phyloP scores from a whole-genome alignment of 1,140 invertebrate species.

The Drosophila grimshawi region DNA sequence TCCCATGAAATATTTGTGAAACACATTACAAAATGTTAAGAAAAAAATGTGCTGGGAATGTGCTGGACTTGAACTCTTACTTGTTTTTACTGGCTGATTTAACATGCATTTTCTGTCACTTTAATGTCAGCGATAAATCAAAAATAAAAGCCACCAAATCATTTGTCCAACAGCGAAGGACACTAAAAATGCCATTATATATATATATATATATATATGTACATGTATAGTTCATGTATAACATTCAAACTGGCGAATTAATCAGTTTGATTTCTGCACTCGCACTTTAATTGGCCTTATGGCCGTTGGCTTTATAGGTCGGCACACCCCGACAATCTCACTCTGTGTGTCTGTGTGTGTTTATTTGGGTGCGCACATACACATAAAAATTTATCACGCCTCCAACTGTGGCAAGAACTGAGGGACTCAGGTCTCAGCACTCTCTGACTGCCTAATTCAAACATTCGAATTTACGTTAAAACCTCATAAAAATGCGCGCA shows the following conservation, averaged over 20 bases:
- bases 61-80: not conserved
- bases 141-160: constrained; percentile 6
- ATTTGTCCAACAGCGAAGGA: not conserved
- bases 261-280: constrained; percentile 51
- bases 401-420: constrained; percentile 32
- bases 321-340: constrained; percentile 12
- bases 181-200: constrained; percentile 11
- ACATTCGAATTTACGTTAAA: constrained; percentile 64
- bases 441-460: constrained; percentile 50
- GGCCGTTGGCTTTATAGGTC: not conserved
- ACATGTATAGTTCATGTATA: too few species aligned
- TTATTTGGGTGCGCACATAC: constrained; percentile 16
- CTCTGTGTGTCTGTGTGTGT: not conserved
- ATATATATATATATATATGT: not conserved
- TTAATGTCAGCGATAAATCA: constrained; percentile 10
- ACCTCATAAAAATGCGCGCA: constrained; percentile 62
- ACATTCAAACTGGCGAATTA: constrained; percentile 36
- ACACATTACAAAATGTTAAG: not conserved
- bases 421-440: constrained; percentile 4
- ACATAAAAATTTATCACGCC: constrained; percentile 71
- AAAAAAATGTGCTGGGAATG: not conserved
- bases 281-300: constrained; percentile 53
- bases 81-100: constrained; percentile 3
- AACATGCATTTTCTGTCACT: constrained; percentile 1
- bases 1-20: too few species aligned